These are phyloP conservation scores for Scalopus aquaticus DNA, from an alignment of 2,113 vertebrate genomes.

Conservation along the genomic window DNA sequence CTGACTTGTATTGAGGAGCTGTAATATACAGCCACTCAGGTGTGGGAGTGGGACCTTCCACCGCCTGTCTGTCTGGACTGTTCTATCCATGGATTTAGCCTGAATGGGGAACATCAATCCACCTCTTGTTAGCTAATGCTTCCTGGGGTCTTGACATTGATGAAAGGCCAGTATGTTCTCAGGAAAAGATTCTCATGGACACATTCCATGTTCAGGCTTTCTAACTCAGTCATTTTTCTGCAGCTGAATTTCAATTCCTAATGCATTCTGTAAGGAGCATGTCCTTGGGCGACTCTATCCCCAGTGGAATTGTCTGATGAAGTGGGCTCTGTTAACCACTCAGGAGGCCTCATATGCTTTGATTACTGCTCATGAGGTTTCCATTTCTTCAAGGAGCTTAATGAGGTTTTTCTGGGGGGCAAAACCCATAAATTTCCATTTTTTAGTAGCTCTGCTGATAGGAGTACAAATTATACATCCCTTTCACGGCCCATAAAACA, in stretches of 20 bases:
- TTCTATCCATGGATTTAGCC: neutral
- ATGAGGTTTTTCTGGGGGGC: conserved; percentile 75
- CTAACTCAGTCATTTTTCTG: neutral
- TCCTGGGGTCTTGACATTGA: conserved; percentile 48
- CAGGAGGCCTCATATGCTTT: conserved; percentile 57
- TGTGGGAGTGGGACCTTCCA: neutral
- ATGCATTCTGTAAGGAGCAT: conserved; percentile 4
- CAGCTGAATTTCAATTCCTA: conserved; percentile 45
- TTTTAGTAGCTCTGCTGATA: conserved; percentile 70
- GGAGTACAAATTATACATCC: conserved; percentile 46
- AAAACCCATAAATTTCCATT: conserved; percentile 77
- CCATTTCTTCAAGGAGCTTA: conserved; percentile 74
- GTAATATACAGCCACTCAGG: neutral
- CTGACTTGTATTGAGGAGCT: neutral
- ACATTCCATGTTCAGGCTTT: neutral
- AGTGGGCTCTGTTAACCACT: conserved; percentile 64
- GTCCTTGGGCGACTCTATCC: conserved; percentile 55
- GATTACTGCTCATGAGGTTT: conserved; percentile 74
- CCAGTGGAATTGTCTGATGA: conserved; percentile 67
- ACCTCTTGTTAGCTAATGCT: conserved; percentile 31
- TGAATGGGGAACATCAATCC: neutral
- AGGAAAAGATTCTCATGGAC: conserved; percentile 6
- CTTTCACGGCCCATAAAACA: conserved; percentile 37
- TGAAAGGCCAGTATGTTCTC: conserved; percentile 38
- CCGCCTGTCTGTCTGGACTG: neutral